Conservation (phyloP, 2,113 vertebrate species). For the Oryzias celebensis region DNA sequence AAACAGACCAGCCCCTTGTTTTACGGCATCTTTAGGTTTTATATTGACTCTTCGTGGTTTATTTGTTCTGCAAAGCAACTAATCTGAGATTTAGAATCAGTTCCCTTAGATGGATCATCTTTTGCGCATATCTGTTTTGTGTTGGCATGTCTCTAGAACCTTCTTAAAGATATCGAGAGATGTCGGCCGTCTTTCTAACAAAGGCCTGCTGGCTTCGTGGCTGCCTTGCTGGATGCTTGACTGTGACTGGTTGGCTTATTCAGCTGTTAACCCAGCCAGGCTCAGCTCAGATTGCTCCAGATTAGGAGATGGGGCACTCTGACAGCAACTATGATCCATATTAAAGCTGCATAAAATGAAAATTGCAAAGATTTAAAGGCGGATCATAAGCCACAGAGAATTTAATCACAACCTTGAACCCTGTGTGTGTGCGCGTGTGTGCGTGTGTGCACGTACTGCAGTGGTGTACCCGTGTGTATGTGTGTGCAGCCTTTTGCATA, state of each 20-base stretch:
- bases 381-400: conserved; percentile 86
- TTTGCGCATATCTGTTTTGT: not conserved
- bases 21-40: not conserved
- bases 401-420: conserved; percentile 85
- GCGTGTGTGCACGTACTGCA: conserved; percentile 31
- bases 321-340: conserved; percentile 87
- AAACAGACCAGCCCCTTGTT: conserved; percentile 7
- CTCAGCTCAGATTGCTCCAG: conserved; percentile 86
- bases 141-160: not conserved
- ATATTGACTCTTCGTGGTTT: not conserved
- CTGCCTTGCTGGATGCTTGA: conserved; percentile 72
- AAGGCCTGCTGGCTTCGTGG: conserved; percentile 36
- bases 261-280: conserved; percentile 82
- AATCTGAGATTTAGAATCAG: not conserved
- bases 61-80: not conserved
- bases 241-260: conserved; percentile 77
- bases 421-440: conserved; percentile 66
- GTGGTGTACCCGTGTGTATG: conserved; percentile 31
- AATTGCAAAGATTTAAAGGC: conserved; percentile 92
- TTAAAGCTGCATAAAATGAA: conserved; percentile 97
- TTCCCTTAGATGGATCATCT: not conserved
- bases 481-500: conserved; percentile 59
- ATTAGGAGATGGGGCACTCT: conserved; percentile 86
- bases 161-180: not conserved
- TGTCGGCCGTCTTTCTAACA: conserved; percentile 1